These are phyloP conservation scores for Machimus rusticus DNA, from an alignment of 2,888 invertebrate genomes.

Conservation along the genomic window DNA sequence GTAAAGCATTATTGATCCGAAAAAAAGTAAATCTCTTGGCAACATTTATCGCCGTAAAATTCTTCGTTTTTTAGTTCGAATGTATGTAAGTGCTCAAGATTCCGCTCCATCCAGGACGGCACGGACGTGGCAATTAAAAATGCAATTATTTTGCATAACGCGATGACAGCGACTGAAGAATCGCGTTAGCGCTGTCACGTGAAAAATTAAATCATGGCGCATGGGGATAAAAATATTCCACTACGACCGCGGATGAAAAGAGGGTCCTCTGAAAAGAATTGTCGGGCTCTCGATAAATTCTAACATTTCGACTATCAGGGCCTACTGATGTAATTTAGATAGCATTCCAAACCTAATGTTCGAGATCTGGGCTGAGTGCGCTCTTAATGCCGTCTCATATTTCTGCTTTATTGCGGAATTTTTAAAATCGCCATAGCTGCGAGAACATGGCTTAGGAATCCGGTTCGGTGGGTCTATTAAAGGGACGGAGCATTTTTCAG, in stretches of 20 bases:
- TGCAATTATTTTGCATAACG: constrained; percentile 21
- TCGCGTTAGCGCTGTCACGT: constrained; percentile 5
- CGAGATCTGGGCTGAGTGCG: neutral
- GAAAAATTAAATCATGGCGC: constrained; percentile 21
- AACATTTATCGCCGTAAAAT: neutral
- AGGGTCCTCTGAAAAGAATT: neutral
- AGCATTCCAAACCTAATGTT: neutral
- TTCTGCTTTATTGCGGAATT: neutral
- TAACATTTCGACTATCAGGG: neutral
- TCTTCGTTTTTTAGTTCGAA: neutral
- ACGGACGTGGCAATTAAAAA: constrained; percentile 5
- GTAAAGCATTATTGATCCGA: neutral
- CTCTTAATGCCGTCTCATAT: neutral
- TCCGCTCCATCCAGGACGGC: neutral
- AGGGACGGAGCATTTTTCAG: neutral
- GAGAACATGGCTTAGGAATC: neutral
- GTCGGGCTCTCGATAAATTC: neutral
- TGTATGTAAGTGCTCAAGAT: neutral
- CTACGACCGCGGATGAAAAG: neutral
- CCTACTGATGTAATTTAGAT: neutral
- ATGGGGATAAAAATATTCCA: neutral
- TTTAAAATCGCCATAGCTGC: neutral
- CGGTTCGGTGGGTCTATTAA: neutral
- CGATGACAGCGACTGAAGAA: constrained; percentile 2
- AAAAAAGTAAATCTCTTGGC: neutral